These are phyloP conservation scores for Tricholauxania praeusta DNA, from an alignment of 2,888 invertebrate genomes.

Conservation along the genomic window DNA sequence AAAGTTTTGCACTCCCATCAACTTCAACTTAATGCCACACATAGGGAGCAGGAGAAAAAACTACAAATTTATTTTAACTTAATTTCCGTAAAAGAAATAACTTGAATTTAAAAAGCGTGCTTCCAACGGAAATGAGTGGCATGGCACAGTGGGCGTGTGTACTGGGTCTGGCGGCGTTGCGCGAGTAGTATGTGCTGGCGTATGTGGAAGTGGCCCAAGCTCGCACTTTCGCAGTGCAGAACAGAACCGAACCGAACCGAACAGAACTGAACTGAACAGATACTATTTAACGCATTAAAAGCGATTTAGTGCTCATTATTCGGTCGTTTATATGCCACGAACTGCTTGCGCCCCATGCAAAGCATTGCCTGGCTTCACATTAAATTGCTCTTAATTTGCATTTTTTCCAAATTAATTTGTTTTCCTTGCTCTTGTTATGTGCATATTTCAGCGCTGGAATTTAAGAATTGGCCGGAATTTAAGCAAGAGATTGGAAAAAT, in stretches of 20 bases:
- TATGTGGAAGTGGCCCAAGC: no score
- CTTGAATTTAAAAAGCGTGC: conserved; percentile 22
- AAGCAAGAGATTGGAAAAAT: no score
- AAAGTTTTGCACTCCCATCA: no score
- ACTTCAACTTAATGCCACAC: no score
- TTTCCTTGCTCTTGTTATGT: not conserved
- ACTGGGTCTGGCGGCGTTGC: no score
- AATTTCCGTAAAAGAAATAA: conserved; percentile 15
- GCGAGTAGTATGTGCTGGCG: no score
- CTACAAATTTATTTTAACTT: conserved; percentile 22
- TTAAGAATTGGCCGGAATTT: no score
- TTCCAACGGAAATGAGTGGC: not conserved
- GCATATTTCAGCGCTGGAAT: no score
- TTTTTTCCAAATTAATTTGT: conserved; percentile 31
- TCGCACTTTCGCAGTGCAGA: not conserved
- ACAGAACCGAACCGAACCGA: no score
- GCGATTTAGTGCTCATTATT: conserved; percentile 29
- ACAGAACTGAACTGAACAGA: not conserved
- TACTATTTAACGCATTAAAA: conserved; percentile 14
- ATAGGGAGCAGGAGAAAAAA: no score
- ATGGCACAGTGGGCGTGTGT: no score
- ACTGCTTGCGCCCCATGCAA: not conserved
- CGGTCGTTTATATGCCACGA: conserved; percentile 29
- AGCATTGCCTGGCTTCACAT: conserved; percentile 6
- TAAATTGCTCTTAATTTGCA: conserved; percentile 22